Base-by-base conservation (phyloP, 2,797 vertebrate species). In the Pteronotus mesoamericanus region DNA sequence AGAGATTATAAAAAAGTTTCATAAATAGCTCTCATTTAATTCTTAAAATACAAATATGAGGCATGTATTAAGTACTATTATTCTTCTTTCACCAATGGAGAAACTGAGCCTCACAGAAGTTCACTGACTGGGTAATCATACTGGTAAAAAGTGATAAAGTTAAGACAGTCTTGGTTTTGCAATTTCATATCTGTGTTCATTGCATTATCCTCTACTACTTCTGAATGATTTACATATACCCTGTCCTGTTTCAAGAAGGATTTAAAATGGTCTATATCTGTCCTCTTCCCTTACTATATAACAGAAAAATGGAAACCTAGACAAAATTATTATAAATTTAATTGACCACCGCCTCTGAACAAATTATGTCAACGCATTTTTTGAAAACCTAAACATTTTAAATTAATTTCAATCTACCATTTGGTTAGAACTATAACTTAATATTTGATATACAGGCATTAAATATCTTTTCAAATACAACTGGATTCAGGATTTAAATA, bases 401-500 rank as follows among this genome's bases (percentile, higher is more conserved):
- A 93, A 74, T 88, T 57, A 55, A 75, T 48, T 94, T 89, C 37
- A 96, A 92, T 32, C 2, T 6, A 83, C 22, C 15, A 77, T 64
- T 82, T 95, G 3, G 19, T 80, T 94, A 44, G 55, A 88, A 80
- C 12, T 93, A 55, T 7, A 88, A 57, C 32, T 87, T 55, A 80
- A 42, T 57, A 91, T 79, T 61, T 75, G 32, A 59, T 89, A 59
- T 19, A 14, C 1, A 87, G 29, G 12, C 5, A n/a, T 77, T 89
- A 86, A 42, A 51, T 71, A 87, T 79, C 26, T 89, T 94, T 82
- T 92, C 26, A 91, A 94, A 84, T 46, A 69, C 32, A 82, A 72
- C 1, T 68, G 12, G 93, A 86, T 92, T 95, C 32, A 89, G 9
- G 69, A 86, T 55, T 90, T 92, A 93, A 91, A 94, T 48, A 87